phyloP scores from a whole-genome alignment of 2,797 vertebrate genomes.

The Arrhamphus sclerolepis region DNA sequence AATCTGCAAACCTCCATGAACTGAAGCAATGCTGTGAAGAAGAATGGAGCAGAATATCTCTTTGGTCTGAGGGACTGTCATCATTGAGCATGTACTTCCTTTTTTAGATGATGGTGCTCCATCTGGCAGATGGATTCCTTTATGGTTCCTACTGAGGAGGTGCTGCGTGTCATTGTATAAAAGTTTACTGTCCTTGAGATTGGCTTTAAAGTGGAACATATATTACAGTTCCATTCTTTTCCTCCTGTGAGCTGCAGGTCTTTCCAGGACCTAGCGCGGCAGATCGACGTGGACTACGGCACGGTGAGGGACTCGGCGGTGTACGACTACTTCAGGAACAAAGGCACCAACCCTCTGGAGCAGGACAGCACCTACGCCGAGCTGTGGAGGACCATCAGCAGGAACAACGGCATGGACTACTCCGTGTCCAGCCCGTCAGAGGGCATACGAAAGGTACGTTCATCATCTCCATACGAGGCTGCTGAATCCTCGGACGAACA shows the following conservation, averaged over 20 bases:
- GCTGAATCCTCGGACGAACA: too few relatives aligned
- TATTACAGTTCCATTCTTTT: too few relatives aligned
- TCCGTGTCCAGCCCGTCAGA: constrained; percentile 93
- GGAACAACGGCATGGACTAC: constrained; percentile 89
- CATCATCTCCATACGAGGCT: background rate
- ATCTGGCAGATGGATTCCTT: background rate
- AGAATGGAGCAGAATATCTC: too few relatives aligned
- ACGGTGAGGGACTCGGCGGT: constrained; percentile 96
- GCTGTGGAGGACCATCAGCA: constrained; percentile 95
- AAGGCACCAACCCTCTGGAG: constrained; percentile 96
- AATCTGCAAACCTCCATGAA: too few relatives aligned
- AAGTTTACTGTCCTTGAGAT: too few relatives aligned
- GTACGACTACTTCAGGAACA: constrained; percentile 95
- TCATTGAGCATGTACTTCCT: too few relatives aligned
- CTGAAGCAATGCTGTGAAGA: too few relatives aligned
- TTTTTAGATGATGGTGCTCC: too few relatives aligned
- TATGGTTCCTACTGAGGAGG: too few relatives aligned
- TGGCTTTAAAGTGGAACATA: too few relatives aligned
- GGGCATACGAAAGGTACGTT: constrained; percentile 90
- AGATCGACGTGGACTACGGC: constrained; percentile 94
- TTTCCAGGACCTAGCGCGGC: constrained; percentile 94
- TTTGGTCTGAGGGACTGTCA: too few relatives aligned
- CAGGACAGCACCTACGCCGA: constrained; percentile 96
- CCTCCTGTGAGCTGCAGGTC: constrained; percentile 77
- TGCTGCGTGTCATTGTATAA: too few relatives aligned